Conservation (phyloP, 2,797 vertebrate species). For the Hydrophis major region DNA sequence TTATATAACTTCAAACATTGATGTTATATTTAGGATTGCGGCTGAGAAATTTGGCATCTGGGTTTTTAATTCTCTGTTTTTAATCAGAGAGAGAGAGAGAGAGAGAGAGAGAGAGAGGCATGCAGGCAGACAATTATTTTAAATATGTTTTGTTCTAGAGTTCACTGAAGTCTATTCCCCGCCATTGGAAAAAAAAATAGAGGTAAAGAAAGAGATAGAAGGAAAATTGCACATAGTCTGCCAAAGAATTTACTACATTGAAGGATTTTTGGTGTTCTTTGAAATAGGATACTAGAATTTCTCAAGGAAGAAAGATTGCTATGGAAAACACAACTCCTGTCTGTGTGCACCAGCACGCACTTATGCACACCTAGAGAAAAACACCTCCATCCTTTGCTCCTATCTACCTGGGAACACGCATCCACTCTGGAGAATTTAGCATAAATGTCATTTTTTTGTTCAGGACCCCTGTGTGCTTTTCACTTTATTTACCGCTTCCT, state of each 20-base stretch:
- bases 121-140: not conserved
- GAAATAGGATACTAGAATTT: not conserved
- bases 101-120: not conserved
- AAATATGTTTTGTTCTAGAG: no score
- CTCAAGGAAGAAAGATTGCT: no score
- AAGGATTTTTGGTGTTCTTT: not conserved
- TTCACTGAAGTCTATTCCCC: not conserved
- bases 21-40: not conserved
- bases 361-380: not conserved
- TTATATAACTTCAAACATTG: not conserved
- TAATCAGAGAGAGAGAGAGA: not conserved
- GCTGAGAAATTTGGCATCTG: not conserved
- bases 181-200: not conserved
- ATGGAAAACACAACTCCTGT: not conserved
- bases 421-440: not conserved
- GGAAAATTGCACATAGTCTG: not conserved
- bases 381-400: not conserved
- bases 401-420: not conserved
- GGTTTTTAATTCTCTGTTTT: not conserved
- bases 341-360: not conserved
- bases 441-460: slow-evolving; percentile 12
- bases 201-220: not conserved
- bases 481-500: slow-evolving; percentile 2
- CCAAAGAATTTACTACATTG: not conserved
- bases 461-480: not conserved